phyloP scores from a whole-genome alignment of 2,797 vertebrate species.

The Tenualosa ilisha region DNA sequence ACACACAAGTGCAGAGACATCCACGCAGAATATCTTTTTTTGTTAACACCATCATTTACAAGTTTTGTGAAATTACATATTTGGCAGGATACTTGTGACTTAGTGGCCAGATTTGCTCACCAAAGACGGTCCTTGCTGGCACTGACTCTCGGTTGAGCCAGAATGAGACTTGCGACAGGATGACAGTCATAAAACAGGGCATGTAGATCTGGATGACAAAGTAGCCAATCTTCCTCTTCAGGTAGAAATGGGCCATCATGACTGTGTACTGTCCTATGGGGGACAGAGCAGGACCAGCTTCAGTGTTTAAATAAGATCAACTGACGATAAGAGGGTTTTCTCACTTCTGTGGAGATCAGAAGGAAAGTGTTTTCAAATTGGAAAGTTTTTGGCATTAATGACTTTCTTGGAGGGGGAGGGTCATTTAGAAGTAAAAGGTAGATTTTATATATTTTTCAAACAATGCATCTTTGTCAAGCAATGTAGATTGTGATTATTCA shows the following conservation, averaged over 20 bases:
- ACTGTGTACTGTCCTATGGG: slow-evolving; percentile 93
- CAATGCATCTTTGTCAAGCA: too few relatives aligned
- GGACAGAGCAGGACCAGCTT: slow-evolving; percentile 26
- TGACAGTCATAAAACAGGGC: slow-evolving; percentile 99
- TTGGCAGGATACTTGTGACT: background rate
- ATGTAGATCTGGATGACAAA: slow-evolving; percentile 99
- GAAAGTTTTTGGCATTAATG: background rate
- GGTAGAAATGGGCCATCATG: slow-evolving; percentile 97
- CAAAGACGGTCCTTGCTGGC: slow-evolving; percentile 95
- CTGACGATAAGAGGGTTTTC: background rate
- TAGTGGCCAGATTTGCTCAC: slow-evolving; percentile 73
- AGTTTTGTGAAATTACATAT: background rate
- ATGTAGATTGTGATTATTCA: too few relatives aligned
- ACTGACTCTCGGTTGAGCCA: slow-evolving; percentile 98
- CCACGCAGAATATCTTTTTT: background rate
- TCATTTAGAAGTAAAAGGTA: too few relatives aligned
- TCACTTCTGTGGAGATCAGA: background rate
- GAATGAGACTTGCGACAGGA: slow-evolving; percentile 96
- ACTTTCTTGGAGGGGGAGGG: too few relatives aligned
- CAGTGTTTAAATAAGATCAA: background rate
- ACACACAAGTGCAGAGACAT: background rate
- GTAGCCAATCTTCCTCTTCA: slow-evolving; percentile 98
- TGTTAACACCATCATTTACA: background rate
- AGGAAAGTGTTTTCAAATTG: background rate
- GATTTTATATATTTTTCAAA: background rate